Percentiles rank a stretch among this genome's conserved stretches.
Conservation (phyloP, 2,888 invertebrate genomes). For the Meta bourneti region DNA sequence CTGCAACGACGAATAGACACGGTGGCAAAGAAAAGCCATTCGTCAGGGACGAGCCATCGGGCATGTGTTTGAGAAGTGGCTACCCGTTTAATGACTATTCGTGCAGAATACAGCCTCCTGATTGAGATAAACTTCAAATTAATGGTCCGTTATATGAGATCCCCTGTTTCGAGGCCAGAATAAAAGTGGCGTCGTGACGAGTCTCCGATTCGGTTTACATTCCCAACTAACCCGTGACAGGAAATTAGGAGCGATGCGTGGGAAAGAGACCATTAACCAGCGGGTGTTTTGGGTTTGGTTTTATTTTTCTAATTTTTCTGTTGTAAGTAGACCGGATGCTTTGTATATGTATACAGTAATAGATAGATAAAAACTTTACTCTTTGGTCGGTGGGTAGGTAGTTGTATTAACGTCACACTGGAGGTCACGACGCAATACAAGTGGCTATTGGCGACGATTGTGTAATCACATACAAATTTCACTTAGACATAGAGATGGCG, state of each 20-base stretch:
- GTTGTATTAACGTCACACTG: too few relatives aligned
- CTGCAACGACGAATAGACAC: neutral
- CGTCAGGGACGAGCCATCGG: neutral
- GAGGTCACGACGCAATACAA: too few relatives aligned
- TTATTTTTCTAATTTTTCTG: neutral
- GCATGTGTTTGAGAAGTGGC: neutral
- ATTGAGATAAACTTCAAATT: constrained; percentile 1
- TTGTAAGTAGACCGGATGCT: too few relatives aligned
- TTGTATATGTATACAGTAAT: neutral
- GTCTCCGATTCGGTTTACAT: neutral
- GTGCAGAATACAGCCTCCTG: neutral
- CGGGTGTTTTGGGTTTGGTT: neutral
- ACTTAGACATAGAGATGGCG: too few relatives aligned
- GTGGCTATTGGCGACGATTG: too few relatives aligned
- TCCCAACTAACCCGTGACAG: neutral
- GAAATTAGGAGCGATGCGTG: neutral
- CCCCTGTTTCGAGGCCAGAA: neutral
- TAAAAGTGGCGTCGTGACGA: neutral
- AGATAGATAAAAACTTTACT: neutral
- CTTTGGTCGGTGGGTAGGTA: too few relatives aligned
- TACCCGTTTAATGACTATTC: neutral
- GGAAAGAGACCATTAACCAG: neutral
- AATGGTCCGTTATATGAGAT: neutral
- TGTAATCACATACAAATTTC: too few relatives aligned
- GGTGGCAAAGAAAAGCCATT: neutral